phyloP scores from a whole-genome alignment of 2,888 invertebrate species.

The Muschampia staudingeri region DNA sequence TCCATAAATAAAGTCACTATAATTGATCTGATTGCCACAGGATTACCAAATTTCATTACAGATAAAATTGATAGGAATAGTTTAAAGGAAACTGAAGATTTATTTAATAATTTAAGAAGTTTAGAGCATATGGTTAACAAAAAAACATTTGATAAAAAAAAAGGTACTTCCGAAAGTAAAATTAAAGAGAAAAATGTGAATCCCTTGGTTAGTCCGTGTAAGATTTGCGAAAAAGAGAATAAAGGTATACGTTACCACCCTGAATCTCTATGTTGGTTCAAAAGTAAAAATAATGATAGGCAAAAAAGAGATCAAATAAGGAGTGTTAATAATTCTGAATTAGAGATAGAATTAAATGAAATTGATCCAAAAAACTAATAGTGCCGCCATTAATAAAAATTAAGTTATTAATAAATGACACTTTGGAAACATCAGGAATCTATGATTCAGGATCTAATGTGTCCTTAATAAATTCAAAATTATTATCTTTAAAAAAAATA shows the following conservation, averaged over 20 bases:
- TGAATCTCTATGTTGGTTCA: slow-evolving; percentile 1
- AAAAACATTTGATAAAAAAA: not conserved
- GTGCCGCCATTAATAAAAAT: slow-evolving; percentile 15
- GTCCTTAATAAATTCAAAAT: slow-evolving; percentile 52
- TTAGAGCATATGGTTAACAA: slow-evolving; percentile 22
- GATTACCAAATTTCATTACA: slow-evolving; percentile 35
- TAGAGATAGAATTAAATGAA: slow-evolving; percentile 7
- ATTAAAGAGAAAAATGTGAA: not conserved
- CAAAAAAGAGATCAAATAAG: not conserved
- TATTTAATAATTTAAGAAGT: slow-evolving; percentile 43
- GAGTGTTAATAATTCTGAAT: slow-evolving; percentile 8
- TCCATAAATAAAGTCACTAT: slow-evolving; percentile 33
- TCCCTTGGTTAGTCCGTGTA: not conserved
- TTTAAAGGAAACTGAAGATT: slow-evolving; percentile 26
- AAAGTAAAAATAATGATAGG: not conserved
- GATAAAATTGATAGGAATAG: slow-evolving; percentile 45
- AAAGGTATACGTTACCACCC: not conserved
- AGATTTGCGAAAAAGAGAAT: slow-evolving; percentile 6
- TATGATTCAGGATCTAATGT: slow-evolving; percentile 49
- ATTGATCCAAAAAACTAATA: slow-evolving; percentile 10
- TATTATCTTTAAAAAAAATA: not conserved
- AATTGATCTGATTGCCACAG: slow-evolving; percentile 38
- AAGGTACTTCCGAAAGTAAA: not conserved
- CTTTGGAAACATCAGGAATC: slow-evolving; percentile 5
- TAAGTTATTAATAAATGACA: slow-evolving; percentile 27